Evolutionary conservation across 2,888 invertebrate genomes (phyloP).

Genomic region (Monopis laevigella): DNA sequence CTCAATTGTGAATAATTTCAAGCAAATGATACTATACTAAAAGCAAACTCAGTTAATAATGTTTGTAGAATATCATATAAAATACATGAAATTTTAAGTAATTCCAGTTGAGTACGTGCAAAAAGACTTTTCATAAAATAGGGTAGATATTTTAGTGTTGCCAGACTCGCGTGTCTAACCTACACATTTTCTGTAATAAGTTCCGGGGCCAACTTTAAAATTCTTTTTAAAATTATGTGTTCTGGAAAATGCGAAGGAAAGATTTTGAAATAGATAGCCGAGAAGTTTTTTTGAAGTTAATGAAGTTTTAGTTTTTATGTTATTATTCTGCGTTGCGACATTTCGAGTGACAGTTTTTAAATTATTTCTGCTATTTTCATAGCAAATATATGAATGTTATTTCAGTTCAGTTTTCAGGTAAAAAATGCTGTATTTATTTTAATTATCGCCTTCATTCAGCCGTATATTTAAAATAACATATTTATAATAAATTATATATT

Average conservation of each 20-base stretch:
- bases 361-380: no score
- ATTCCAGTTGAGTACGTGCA: not conserved
- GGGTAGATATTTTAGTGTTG: not conserved
- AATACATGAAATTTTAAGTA: no score
- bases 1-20: no score
- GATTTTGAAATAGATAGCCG: constrained; percentile 5
- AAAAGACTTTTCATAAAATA: not conserved
- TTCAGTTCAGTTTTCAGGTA: no score
- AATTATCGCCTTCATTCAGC: no score
- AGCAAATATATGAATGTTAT: no score
- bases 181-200: constrained; percentile 3
- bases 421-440: no score
- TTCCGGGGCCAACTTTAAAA: constrained; percentile 3
- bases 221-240: constrained; percentile 1
- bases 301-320: constrained; percentile 2
- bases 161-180: not conserved
- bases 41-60: not conserved
- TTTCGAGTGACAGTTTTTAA: no score
- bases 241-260: constrained; percentile 1
- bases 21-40: not conserved
- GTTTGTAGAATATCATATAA: no score
- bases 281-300: constrained; percentile 1
- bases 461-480: no score
- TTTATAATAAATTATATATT: no score
- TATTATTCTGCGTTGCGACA: no score